A percentile compares a stretch with the other conserved stretches of the same genome.
These are phyloP conservation scores for Cyprinodon brontotheroides DNA, from an alignment of 2,113 vertebrate genomes.

Conservation along the genomic window DNA sequence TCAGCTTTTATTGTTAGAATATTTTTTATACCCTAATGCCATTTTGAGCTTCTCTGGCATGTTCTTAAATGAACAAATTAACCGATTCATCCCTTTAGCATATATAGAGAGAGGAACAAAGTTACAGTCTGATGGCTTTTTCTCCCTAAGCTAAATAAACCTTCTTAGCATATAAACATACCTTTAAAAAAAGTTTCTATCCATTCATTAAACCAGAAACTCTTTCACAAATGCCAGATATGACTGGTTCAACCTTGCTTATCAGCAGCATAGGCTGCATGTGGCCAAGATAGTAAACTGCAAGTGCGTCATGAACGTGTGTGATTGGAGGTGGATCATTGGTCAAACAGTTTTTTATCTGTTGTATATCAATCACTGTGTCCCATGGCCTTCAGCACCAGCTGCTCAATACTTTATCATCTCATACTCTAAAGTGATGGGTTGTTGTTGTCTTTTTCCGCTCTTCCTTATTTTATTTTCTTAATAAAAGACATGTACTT, in stretches of 20 bases:
- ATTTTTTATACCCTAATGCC: too few species aligned
- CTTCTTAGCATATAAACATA: background rate
- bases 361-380: constrained; percentile 60
- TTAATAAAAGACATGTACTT: constrained; percentile 43
- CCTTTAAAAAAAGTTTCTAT: constrained; percentile 9
- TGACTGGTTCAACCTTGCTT: constrained; percentile 41
- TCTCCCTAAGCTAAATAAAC: background rate
- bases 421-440: constrained; percentile 50
- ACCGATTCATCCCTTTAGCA: background rate
- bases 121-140: background rate
- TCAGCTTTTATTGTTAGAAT: too few species aligned
- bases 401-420: constrained; percentile 50
- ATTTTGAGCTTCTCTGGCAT: too few species aligned
- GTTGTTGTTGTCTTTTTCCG: constrained; percentile 35
- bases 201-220: constrained; percentile 48
- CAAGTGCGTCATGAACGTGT: constrained; percentile 55
- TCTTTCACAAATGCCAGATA: constrained; percentile 47
- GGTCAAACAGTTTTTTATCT: constrained; percentile 68
- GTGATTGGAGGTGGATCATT: constrained; percentile 60
- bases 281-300: constrained; percentile 56
- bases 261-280: constrained; percentile 44
- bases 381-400: constrained; percentile 30
- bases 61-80: too few species aligned
- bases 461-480: background rate
- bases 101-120: background rate